Conservation (phyloP, 2,888 invertebrate species). For the Adelphocoris suturalis region DNA sequence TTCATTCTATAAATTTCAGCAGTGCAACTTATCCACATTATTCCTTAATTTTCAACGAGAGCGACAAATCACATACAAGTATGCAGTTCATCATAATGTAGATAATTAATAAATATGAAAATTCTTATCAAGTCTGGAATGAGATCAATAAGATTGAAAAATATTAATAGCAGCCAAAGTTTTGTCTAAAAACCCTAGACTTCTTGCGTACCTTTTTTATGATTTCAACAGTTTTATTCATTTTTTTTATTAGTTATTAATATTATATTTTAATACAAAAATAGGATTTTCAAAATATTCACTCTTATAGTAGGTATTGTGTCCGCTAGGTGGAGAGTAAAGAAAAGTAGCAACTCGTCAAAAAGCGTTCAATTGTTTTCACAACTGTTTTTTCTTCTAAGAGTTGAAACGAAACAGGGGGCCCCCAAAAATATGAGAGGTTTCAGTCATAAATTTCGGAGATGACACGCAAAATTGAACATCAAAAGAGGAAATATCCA, state of each 20-base stretch:
- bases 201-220: slow-evolving; percentile 5
- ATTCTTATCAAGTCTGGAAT: slow-evolving; percentile 51
- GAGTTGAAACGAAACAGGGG: slow-evolving; percentile 38
- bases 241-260: neutral
- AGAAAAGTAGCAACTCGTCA: neutral
- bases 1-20: neutral
- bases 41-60: slow-evolving; percentile 10
- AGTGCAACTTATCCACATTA: slow-evolving; percentile 23
- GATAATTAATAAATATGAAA: neutral
- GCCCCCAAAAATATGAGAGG: slow-evolving; percentile 45
- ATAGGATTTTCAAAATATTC: slow-evolving; percentile 66
- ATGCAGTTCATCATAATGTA: neutral
- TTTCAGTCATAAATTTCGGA: neutral
- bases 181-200: slow-evolving; percentile 23
- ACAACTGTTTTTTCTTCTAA: neutral
- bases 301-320: slow-evolving; percentile 36
- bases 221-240: neutral
- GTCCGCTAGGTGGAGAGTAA: slow-evolving; percentile 32
- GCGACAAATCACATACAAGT: slow-evolving; percentile 24
- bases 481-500: neutral
- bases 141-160: slow-evolving; percentile 65
- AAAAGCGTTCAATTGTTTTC: neutral
- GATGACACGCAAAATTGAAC: neutral
- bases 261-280: slow-evolving; percentile 40
- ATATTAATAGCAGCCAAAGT: slow-evolving; percentile 56